Conservation (phyloP, 2,888 invertebrate species). For the Stenchaetothrips biformis region DNA sequence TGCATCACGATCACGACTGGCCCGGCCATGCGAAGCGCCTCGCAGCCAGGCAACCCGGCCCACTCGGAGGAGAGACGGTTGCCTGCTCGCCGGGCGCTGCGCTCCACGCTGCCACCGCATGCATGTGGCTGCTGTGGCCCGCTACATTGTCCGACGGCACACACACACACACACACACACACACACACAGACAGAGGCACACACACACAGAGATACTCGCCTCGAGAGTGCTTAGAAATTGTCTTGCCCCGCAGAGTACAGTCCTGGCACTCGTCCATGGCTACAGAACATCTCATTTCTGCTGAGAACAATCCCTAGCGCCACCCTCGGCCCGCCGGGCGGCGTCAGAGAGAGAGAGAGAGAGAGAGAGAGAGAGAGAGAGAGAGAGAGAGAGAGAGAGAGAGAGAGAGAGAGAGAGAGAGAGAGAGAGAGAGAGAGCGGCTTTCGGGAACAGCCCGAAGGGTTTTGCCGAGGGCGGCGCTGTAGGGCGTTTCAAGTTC, state of each 20-base stretch:
- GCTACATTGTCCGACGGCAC: not conserved
- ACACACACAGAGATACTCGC: not conserved
- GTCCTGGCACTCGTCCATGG: slow-evolving; percentile 4
- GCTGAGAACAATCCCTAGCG: not conserved
- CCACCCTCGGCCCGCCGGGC: not conserved
- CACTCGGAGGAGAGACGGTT: too few species aligned
- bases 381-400: not conserved
- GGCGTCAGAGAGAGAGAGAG: not conserved
- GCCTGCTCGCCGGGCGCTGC: too few species aligned
- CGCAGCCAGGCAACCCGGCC: too few species aligned
- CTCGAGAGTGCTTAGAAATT: not conserved
- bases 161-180: not conserved
- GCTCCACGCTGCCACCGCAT: too few species aligned
- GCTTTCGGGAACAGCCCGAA: not conserved
- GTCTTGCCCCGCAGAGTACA: not conserved
- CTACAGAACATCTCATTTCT: slow-evolving; percentile 23
- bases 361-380: not conserved
- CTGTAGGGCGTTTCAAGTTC: not conserved
- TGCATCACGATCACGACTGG: too few species aligned
- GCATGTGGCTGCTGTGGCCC: too few species aligned
- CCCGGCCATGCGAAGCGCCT: too few species aligned
- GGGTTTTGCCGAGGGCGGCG: too few species aligned
- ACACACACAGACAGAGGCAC: not conserved
- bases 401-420: not conserved
- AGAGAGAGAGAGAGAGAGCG: not conserved